Base-by-base conservation (phyloP, 1,140 invertebrate genomes). In the Copidosoma floridanum region DNA sequence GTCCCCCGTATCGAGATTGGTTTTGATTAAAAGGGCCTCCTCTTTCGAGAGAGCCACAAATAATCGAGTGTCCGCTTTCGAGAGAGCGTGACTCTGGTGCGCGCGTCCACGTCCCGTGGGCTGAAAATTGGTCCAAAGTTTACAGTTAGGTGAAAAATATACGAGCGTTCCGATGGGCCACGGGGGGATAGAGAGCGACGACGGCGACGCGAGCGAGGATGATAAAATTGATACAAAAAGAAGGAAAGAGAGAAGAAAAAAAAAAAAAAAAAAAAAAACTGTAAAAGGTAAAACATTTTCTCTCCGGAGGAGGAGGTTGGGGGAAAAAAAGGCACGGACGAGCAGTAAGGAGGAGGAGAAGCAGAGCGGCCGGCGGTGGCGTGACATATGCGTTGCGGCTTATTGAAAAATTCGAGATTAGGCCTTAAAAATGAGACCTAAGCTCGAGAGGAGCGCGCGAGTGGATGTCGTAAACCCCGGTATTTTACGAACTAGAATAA, bases 401-500 rank as follows among this genome's bases (percentile, higher is more conserved):
- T 60, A 60, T 60, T 60, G 43, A 60, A 60, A 60, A 60, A 60
- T 60, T 60, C 43, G 27, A 60, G 51, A 60, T 60, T 60, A 47
- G 51, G 16, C 52, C 52, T 64, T 64, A 59, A 58, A 63, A 64
- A 64, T 47, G 51, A 55, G 62, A 59, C 26, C 57, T 58, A 50
- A 59, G 52, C 55, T 58, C 35, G 29, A 32, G 29, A 32, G 29
- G 61, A 61, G 64, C 52, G 60, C 43, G 58, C 43, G 48, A 38
- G 21, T 11, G 23, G 43, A 55, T 44, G 57, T 59, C 68, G 61
- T 74, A 77, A 75, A 75, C 54, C 67, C n/a, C 58, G 61, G 73
- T 70, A 75, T 70, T 75, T 75, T 75, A 75, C 70, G 71, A 65
- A 73, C 69, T 61, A 61, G 64, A 65, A 67, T 71, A 70, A 75